Base-by-base conservation (phyloP, 1,140 invertebrate genomes). In the Mamestra configurata region DNA sequence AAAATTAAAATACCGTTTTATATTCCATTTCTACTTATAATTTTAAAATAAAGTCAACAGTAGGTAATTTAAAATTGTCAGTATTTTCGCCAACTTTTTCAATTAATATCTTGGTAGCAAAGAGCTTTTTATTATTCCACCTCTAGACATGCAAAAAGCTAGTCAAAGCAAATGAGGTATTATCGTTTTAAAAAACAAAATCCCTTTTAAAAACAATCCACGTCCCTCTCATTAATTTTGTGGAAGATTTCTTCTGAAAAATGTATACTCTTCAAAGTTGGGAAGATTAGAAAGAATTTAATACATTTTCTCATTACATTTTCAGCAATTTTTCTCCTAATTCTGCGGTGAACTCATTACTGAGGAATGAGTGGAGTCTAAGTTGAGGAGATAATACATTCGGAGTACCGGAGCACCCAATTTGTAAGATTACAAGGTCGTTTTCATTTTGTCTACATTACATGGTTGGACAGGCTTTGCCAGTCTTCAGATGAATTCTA, bases 381-480 rank as follows among this genome's bases (percentile, higher is more conserved):
- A 78, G 24, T 78, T 78, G 49, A 77, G 77, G 6, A 78, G 77
- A 78, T 78, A 78, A 78, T 78, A 78, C 64, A 78, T 70, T 78
- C 22, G 20, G 64, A 70, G 77, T 49, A 57, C 10, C 11, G 22
- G 40, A 68, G 40, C 22, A 40, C 64, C 77, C 77, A 78, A 70
- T 78, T 78, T 78, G 64, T 55, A 61, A 78, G 51, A 78, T 70
- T 78, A 78, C 77, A 64, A 57, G 77, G 77, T 78, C 61, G 43
- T 78, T 68, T 68, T 57, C 77, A 70, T 78, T 70, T 78, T 78
- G 61, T 70, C 51, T 37, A 20, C 49, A 78, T 78, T 78, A 78
- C 59, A 78, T 61, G 64, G 49, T 70, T 35, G 64, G 37, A 40
- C n/a, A 22, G 20, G 35, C 51, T 22, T 70, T 78, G 24, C 75